Evolutionary conservation across 2,797 vertebrate species (phyloP), one percentile per base, ranked within the genome.

Genomic region (Mus spretus): DNA sequence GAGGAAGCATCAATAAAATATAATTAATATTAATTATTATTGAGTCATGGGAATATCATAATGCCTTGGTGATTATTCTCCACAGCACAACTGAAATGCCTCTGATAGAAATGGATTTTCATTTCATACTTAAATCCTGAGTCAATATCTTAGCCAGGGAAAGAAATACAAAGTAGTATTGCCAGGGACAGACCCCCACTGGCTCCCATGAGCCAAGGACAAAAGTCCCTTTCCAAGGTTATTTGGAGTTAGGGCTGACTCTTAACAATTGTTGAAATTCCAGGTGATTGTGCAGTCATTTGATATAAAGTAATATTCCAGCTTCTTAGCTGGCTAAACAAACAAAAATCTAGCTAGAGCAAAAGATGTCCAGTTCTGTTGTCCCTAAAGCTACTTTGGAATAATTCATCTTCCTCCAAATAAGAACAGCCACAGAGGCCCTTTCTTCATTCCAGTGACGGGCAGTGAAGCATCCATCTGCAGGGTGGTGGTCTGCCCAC

Each of bases 21-120:
- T 74, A 79, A 91, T 93, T 82, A 86, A 94, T 89, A 87, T 91
- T 96, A 86, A 95, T 93, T 95, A 86, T 7, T 65, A 82, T 24
- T 77, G 80, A 90, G 79, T 95, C 70, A 22, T 74, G 37, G 34
- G 53, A 88, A 44, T 80, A 79, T 91, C 59, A 82, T n/a, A 91
- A 93, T 86, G 79, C 78, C 55, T 47, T 82, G 40, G 50, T 2
- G 31, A 37, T 55, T 44, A 85, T 63, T 93, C 84, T 37, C 75
- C 65, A 47, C 11, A 1, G 53, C 61, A 40, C 53, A 63, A 83
- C 31, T n/a, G 31, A 79, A 93, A 79, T 91, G 47, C 6, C 81
- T 78, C 47, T 86, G 55, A 91, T 83, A 84, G 75, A 93, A 95
- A 91, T 55, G n/a, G 4, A 67, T 89, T 95, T 94, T 78, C 81